A percentile compares a stretch with the other conserved stretches of the same genome.
Conservation (phyloP, 2,797 vertebrate genomes). For the Bothrops alternatus region DNA sequence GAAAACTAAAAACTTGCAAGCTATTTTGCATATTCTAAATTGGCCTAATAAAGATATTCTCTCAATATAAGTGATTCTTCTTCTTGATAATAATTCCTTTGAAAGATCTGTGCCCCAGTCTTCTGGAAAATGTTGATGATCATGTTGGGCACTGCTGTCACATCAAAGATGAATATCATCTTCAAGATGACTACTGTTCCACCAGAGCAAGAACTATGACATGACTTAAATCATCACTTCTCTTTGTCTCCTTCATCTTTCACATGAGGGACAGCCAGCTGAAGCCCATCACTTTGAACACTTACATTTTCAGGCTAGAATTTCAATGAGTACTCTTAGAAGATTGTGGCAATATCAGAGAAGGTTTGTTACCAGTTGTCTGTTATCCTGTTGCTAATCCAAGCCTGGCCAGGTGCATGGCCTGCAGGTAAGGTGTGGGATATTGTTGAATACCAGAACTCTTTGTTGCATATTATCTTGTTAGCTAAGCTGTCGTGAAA, state of each 20-base stretch:
- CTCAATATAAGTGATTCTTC: not conserved
- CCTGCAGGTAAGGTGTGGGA: conserved; percentile 72
- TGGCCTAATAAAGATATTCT: not conserved
- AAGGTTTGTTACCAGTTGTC: conserved; percentile 62
- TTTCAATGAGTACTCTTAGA: conserved; percentile 53
- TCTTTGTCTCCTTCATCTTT: conserved; percentile 19
- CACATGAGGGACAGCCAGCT: conserved; percentile 40
- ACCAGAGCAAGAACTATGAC: conserved; percentile 29
- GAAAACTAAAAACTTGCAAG: not conserved
- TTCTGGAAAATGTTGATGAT: not conserved
- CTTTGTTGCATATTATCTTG: conserved; percentile 64
- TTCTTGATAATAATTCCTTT: not conserved
- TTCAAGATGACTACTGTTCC: conserved; percentile 46
- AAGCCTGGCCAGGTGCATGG: conserved; percentile 76
- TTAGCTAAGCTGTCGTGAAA: conserved; percentile 72
- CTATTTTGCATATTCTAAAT: not conserved
- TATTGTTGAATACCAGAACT: conserved; percentile 62
- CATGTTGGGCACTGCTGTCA: not conserved
- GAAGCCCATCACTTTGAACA: conserved; percentile 54
- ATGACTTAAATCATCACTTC: conserved; percentile 14
- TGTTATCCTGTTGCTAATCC: conserved; percentile 60
- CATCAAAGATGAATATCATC: not conserved
- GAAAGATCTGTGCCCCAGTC: not conserved
- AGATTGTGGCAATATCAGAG: conserved; percentile 60
- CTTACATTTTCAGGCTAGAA: conserved; percentile 53